Evolutionary conservation across 2,797 vertebrate genomes (phyloP).

Genomic region (Chelonia mydas): DNA sequence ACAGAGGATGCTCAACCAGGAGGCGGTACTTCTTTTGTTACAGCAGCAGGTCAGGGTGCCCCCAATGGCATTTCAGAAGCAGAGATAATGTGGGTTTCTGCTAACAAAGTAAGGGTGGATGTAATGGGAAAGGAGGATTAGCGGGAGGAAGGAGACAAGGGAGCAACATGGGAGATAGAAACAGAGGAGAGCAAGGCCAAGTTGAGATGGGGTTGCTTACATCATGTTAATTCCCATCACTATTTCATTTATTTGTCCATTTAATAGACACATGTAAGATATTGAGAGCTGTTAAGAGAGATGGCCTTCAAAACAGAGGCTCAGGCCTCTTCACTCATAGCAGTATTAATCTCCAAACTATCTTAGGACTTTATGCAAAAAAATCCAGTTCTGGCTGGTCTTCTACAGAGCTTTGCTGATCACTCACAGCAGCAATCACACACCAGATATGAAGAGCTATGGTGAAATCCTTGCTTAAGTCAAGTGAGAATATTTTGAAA

Average conservation of each 20-base stretch:
- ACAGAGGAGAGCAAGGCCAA: not conserved
- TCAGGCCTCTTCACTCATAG: accelerated
- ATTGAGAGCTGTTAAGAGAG: not conserved
- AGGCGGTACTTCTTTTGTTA: not conserved
- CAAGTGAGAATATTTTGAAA: not conserved
- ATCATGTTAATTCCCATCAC: not conserved
- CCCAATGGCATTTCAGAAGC: not conserved
- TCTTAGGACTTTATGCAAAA: not conserved
- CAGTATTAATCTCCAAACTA: not conserved
- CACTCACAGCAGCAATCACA: not conserved
- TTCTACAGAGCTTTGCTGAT: not conserved
- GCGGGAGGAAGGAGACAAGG: not conserved
- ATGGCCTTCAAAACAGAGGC: not conserved
- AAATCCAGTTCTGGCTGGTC: not conserved
- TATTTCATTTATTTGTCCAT: not conserved
- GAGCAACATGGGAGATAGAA: not conserved
- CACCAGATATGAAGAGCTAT: not conserved
- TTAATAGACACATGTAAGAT: not conserved
- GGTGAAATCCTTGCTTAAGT: not conserved
- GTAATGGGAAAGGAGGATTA: not conserved
- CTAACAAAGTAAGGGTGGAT: not conserved
- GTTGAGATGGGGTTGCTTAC: not conserved
- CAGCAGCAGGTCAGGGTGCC: not conserved
- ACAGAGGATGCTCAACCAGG: not conserved
- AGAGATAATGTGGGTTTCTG: accelerated